Base-by-base conservation (phyloP, 2,797 vertebrate genomes). In the Microctenopoma lineatum region DNA sequence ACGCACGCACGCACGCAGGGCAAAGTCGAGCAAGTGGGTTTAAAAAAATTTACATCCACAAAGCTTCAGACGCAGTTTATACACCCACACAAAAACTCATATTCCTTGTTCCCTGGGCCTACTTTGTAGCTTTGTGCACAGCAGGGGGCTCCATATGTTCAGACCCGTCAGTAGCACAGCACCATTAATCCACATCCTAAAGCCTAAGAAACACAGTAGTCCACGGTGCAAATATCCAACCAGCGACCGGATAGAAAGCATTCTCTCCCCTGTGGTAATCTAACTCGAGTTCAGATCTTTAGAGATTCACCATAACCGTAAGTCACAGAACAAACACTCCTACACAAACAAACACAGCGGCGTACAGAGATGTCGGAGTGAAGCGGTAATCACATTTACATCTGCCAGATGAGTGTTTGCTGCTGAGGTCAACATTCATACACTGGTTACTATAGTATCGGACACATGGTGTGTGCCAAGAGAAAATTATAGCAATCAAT, bases 21-120 rank as follows among this genome's bases (percentile, higher is more conserved):
- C 55, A 63, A 76, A 87, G 84, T 83, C 83, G 90, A 90, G 90
- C 87, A 89, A 89, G 90, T 89, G 81, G 84, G 79, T 88, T 87
- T 86, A 61, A 41, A 41, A 81, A 88, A 84, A 81, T 79, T 75
- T 76, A 75, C 86, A 87, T 83, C 82, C 68, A 73, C 65, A 60
- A 68, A 73, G 70, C 63, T 84, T 81, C 79, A 83, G 73, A 85
- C 65, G 66, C 80, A 81, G 68, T 85, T 89, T 77, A 80, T 67
- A 80, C 86, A 74, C 86, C 84, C 83, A 84, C 78, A 70, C 76
- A 77, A 41, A 64, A 50, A 66, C 68, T 70, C 73, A 51, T 70
- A 54, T 79, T 88, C 70, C 64, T 84, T 41, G 70, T 75, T 82
- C 72, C 74, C 59, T 52, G 68, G 61, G 71, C 44, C 51, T 54